Conservation (phyloP, 1,140 invertebrate species). For the Oryzaephilus surinamensis region DNA sequence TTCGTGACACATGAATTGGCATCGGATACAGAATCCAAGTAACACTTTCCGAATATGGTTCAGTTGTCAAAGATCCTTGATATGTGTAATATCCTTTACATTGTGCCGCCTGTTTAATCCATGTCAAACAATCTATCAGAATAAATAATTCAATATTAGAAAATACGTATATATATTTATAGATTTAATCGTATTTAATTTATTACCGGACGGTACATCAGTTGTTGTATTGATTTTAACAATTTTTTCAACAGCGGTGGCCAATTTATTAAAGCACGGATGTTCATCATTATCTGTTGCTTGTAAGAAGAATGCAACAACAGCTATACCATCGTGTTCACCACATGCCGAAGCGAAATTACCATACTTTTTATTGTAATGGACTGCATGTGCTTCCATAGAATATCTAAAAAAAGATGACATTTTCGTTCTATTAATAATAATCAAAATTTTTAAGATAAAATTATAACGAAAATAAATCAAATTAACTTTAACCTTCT, state of each 20-base stretch:
- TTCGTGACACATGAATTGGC: neutral
- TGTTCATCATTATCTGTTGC: conserved; percentile 35
- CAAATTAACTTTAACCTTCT: too few relatives aligned
- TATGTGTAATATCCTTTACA: conserved; percentile 48
- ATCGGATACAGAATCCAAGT: conserved; percentile 61
- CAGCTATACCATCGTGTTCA: conserved; percentile 63
- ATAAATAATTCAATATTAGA: conserved; percentile 7
- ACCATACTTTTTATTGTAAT: conserved; percentile 65
- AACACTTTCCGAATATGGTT: conserved; percentile 57
- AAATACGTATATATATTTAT: neutral
- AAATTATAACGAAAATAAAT: too few relatives aligned
- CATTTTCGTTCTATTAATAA: neutral
- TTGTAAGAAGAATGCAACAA: conserved; percentile 59
- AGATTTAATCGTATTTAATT: neutral
- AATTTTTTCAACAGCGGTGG: conserved; percentile 31
- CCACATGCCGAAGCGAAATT: conserved; percentile 54
- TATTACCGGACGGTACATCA: conserved; percentile 29
- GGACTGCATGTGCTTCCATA: conserved; percentile 68
- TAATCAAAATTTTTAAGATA: neutral
- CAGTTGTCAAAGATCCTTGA: conserved; percentile 61
- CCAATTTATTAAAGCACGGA: conserved; percentile 32
- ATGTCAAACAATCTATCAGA: conserved; percentile 36
- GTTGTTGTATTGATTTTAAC: conserved; percentile 26
- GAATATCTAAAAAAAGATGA: conserved; percentile 44
- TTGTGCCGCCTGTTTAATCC: conserved; percentile 37